Conservation (phyloP, 1,140 invertebrate genomes). For the Hypothenemus hampei region DNA sequence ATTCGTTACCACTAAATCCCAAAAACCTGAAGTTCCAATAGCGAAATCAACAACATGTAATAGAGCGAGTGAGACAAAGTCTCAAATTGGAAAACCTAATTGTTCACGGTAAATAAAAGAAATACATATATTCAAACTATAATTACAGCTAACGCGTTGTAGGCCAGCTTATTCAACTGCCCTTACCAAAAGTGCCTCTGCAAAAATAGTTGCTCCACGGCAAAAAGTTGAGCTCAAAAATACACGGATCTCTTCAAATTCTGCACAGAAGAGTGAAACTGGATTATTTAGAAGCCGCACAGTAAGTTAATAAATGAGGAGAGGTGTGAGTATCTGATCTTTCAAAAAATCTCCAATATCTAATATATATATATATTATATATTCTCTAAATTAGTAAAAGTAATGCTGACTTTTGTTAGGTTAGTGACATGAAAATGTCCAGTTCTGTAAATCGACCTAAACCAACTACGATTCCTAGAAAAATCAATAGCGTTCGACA, state of each 20-base stretch:
- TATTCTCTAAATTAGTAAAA: neutral
- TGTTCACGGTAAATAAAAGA: too few relatives aligned
- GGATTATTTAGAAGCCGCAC: constrained; percentile 51
- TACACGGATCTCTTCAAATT: constrained; percentile 17
- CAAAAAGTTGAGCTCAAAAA: constrained; percentile 45
- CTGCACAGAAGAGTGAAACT: neutral
- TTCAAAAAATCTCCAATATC: neutral
- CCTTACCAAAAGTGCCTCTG: constrained; percentile 42
- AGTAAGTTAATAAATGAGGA: constrained; percentile 44
- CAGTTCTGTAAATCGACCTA: neutral
- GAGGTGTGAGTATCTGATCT: neutral
- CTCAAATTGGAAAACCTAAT: too few relatives aligned
- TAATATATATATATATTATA: neutral
- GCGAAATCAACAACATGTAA: too few relatives aligned
- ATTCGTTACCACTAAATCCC: too few relatives aligned
- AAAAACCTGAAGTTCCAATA: too few relatives aligned
- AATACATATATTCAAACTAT: too few relatives aligned
- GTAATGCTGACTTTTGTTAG: constrained; percentile 3
- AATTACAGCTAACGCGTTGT: constrained; percentile 4
- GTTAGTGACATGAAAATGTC: constrained; percentile 23
- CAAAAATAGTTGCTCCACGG: constrained; percentile 43
- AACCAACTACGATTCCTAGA: constrained; percentile 2
- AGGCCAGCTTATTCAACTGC: constrained; percentile 49
- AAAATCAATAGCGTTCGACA: neutral
- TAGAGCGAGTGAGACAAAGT: too few relatives aligned